phyloP scores from a whole-genome alignment of 2,888 invertebrate species.

The Cerastis leucographa region DNA sequence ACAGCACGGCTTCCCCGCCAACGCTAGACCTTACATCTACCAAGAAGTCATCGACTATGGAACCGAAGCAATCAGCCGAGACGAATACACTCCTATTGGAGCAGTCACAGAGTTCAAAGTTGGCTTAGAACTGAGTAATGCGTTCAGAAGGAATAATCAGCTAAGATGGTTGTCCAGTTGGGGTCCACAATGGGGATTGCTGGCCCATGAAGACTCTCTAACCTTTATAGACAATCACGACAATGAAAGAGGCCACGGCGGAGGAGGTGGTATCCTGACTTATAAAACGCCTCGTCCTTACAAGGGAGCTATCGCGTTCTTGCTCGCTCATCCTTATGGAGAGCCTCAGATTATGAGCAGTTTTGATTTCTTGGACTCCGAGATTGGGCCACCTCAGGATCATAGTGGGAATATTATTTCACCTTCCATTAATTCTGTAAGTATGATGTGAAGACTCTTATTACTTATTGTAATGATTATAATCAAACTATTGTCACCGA shows the following conservation, averaged over 20 bases:
- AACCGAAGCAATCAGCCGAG: conserved; percentile 85
- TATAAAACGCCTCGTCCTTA: conserved; percentile 92
- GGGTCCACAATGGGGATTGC: conserved; percentile 92
- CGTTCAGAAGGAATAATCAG: conserved; percentile 87
- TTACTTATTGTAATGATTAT: background rate
- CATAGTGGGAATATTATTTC: conserved; percentile 91
- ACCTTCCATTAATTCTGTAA: conserved; percentile 91
- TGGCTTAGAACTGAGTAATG: conserved; percentile 86
- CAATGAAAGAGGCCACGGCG: conserved; percentile 93
- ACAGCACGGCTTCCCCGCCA: conserved; percentile 91
- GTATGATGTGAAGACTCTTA: conserved; percentile 51
- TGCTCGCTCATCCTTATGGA: conserved; percentile 96
- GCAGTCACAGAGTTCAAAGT: conserved; percentile 93
- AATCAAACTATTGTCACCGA: background rate
- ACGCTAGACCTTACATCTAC: conserved; percentile 92
- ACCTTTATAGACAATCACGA: conserved; percentile 96
- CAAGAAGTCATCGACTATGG: conserved; percentile 95
- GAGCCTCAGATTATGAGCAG: conserved; percentile 96
- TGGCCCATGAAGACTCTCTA: conserved; percentile 89
- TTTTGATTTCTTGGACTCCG: conserved; percentile 92
- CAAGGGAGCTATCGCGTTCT: conserved; percentile 95
- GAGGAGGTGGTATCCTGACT: conserved; percentile 90
- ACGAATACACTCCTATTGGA: conserved; percentile 90
- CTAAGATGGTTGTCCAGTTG: conserved; percentile 91
- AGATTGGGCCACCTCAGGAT: conserved; percentile 93